A percentile compares a stretch with the other conserved stretches of the same genome.
Conservation (phyloP, 1,140 invertebrate species). For the Drosophila santomea region DNA sequence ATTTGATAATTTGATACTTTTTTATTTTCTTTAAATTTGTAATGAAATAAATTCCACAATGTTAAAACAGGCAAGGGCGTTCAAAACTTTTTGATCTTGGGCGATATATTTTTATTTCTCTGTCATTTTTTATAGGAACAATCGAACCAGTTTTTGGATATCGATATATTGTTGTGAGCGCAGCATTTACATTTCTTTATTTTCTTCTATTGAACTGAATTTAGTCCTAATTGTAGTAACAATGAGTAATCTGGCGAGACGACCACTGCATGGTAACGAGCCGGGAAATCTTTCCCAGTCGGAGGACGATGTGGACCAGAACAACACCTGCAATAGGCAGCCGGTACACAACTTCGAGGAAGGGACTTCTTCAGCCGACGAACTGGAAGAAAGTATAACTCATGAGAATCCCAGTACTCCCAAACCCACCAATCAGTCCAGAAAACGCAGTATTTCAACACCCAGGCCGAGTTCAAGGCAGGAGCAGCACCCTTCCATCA, state of each 20-base stretch:
- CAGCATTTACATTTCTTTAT: background rate
- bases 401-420: background rate
- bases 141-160: background rate
- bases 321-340: background rate
- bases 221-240: no score
- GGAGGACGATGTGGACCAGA: constrained; percentile 3
- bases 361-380: constrained; percentile 21
- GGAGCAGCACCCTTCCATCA: background rate
- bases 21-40: no score
- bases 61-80: no score
- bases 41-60: no score
- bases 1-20: background rate
- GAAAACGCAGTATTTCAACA: background rate
- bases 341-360: constrained; percentile 13
- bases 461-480: background rate
- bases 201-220: no score
- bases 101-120: no score
- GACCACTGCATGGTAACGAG: background rate
- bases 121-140: background rate
- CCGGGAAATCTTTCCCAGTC: background rate
- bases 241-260: constrained; percentile 8
- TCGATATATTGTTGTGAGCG: background rate
- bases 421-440: background rate
- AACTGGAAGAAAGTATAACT: constrained; percentile 2
- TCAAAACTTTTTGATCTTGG: no score